Conservation (phyloP, 2,797 vertebrate genomes). For the Atherinosoma microstoma region DNA sequence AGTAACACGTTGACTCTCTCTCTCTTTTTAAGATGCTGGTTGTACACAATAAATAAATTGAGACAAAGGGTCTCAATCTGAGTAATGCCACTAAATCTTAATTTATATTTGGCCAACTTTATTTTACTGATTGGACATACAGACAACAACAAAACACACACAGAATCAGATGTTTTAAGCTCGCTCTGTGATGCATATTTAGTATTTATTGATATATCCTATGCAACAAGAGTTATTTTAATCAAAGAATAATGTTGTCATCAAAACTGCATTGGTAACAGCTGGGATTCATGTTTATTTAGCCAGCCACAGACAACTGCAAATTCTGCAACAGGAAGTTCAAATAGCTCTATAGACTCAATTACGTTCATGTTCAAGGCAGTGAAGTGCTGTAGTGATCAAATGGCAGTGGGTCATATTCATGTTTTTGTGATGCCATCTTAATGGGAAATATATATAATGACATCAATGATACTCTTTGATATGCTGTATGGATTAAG, state of each 20-base stretch:
- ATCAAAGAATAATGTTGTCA: not conserved
- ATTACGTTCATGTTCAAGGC: not conserved
- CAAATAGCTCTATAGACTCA: not conserved
- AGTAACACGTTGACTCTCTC: not conserved
- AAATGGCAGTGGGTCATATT: not conserved
- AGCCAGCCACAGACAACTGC: slow-evolving; percentile 2
- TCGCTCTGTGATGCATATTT: not conserved
- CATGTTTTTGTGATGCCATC: slow-evolving; percentile 16
- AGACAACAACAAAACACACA: not conserved
- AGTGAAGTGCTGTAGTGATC: slow-evolving; percentile 1
- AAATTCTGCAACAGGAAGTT: slow-evolving; percentile 8
- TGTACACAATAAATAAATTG: not conserved
- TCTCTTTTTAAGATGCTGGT: slow-evolving; percentile 10
- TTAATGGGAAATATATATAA: not conserved
- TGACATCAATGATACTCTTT: slow-evolving; percentile 53
- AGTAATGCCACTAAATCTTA: slow-evolving; percentile 4
- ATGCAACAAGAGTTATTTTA: slow-evolving; percentile 5
- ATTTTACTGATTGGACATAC: slow-evolving; percentile 4
- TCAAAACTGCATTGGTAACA: slow-evolving; percentile 7
- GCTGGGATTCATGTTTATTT: not conserved
- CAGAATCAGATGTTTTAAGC: slow-evolving; percentile 4
- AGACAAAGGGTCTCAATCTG: not conserved
- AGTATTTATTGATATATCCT: not conserved
- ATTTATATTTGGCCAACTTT: slow-evolving; percentile 12
- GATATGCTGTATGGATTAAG: slow-evolving; percentile 30